A percentile compares a stretch with the other conserved stretches of the same genome.
Evolutionary conservation across 2,113 vertebrate species (phyloP).

Genomic region (Psilopogon haemacephalus): DNA sequence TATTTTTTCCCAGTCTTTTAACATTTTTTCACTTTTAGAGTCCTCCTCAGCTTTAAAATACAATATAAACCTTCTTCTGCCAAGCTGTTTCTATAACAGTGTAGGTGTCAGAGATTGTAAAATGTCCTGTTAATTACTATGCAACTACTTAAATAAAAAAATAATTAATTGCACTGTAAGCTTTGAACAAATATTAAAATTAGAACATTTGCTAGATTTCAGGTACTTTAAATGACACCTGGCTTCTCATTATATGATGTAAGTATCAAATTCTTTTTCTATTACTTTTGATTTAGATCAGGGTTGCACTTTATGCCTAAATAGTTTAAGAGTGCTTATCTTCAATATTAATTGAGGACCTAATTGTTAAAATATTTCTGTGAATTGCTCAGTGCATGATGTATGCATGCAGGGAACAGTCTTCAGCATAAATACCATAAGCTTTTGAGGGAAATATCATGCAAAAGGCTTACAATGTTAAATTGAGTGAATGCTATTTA

Average conservation of each 20-base stretch:
- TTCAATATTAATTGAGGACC: background rate
- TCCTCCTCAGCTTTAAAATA: background rate
- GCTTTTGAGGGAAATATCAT: background rate
- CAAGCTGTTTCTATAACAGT: background rate
- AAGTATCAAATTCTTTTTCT: background rate
- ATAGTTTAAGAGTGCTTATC: background rate
- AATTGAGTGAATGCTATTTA: background rate
- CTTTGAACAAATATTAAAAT: background rate
- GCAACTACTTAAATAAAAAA: background rate
- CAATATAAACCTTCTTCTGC: background rate
- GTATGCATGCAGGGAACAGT: background rate
- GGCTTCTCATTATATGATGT: background rate
- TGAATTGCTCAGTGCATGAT: background rate
- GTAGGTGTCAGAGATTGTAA: background rate
- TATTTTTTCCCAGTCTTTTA: background rate
- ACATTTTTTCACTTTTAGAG: background rate
- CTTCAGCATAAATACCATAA: background rate
- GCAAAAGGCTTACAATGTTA: background rate
- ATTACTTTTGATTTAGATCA: constrained; percentile 2
- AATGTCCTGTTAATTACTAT: background rate
- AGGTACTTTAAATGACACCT: background rate
- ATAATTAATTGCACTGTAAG: background rate
- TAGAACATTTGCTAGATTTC: background rate
- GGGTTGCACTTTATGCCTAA: background rate
- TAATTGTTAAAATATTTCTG: background rate